Conservation (phyloP, 1,140 invertebrate species). For the Argopecten irradians region DNA sequence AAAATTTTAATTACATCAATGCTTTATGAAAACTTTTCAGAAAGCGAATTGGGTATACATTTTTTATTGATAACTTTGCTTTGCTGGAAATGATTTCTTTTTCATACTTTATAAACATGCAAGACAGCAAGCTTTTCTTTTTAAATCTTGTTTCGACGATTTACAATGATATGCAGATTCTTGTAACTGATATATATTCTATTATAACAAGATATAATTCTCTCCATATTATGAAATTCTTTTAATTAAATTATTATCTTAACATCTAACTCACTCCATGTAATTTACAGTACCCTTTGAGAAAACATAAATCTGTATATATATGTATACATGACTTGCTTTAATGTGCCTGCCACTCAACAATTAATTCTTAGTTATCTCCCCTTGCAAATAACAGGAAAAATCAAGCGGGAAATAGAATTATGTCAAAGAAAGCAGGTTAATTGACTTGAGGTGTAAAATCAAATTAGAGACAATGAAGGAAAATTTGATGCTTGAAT, state of each 20-base stretch:
- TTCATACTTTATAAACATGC: neutral
- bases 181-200: neutral
- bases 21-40: neutral
- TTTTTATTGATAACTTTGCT: constrained; percentile 18
- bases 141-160: neutral
- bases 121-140: neutral
- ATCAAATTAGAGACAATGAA: too few species aligned
- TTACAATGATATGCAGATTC: neutral
- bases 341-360: too few species aligned
- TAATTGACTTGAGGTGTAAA: too few species aligned
- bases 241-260: neutral
- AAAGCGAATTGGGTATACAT: neutral
- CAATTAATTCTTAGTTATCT: too few species aligned
- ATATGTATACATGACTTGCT: too few species aligned
- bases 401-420: too few species aligned
- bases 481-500: too few species aligned
- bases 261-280: neutral
- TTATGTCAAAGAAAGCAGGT: too few species aligned
- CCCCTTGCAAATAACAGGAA: too few species aligned
- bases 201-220: neutral
- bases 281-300: neutral
- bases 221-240: neutral
- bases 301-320: too few species aligned
- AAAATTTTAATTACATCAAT: neutral
- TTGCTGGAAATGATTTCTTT: neutral